Base-by-base conservation (phyloP, 2,113 vertebrate species). In the Apodemus speciosus region DNA sequence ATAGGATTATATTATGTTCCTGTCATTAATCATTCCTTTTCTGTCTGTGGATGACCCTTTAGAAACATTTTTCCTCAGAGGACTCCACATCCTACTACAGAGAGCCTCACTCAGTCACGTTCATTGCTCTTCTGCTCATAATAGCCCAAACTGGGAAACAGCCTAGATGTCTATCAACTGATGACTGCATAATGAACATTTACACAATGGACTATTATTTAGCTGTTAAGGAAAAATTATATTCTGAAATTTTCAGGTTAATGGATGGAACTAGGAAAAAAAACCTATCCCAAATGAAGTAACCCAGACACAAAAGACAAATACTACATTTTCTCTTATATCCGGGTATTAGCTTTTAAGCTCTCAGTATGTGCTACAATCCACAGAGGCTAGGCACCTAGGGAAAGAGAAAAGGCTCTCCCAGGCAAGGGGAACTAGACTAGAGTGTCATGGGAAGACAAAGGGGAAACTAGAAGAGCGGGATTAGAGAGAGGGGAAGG, bases 11-110 rank as follows among this genome's bases (percentile, higher is more conserved):
- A 30, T 30, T 66, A 51, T 27, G 3, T 90, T 73, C 27, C 60
- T 27, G 23, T 60, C 27, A 88, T 20, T 89, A 66, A 32, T 83
- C 20, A 75, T 27, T 83, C 75, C 51, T 91, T 93, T 62, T 97
- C 75, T 64, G 46, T 85, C 72, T 90, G 0, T 40, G 27, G 27
- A 49, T 83, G 21, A 66, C 66, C 46, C 89, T 86, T 94, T 23
- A 73, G 89, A 84, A 89, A 69, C 43, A 11, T 95, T 89, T 95
- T 4, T n/a, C 23, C 20, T 23, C 35, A 80, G 38, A 80, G 53
- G 11, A 80, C 35, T 80, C 35, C 35, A 38, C 2, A 58, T 80
- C 51, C 77, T 58, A 58, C 77, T 38, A 15, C 35, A 79, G 6
- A 56, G 51, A 80, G 23, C n/a, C 23, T 58, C n/a, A 80, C 77